phyloP scores from a whole-genome alignment of 2,888 invertebrate species.

The Brachypalpus laphriformis region DNA sequence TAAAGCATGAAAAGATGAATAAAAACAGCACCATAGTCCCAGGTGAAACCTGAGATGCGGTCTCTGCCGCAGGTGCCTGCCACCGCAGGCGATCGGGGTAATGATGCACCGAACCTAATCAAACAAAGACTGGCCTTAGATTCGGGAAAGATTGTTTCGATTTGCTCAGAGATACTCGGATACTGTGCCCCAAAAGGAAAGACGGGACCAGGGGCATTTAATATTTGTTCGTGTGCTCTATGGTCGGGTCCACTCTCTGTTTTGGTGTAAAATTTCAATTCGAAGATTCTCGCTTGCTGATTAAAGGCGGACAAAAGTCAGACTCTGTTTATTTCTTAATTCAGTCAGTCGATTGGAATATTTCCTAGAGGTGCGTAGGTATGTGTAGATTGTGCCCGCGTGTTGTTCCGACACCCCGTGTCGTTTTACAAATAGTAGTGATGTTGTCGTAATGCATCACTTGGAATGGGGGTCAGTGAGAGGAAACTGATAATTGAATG shows the following conservation, averaged over 20 bases:
- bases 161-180: conserved; percentile 28
- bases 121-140: conserved; percentile 39
- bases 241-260: neutral
- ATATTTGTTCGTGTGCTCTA: neutral
- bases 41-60: conserved; percentile 14
- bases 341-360: neutral
- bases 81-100: conserved; percentile 21
- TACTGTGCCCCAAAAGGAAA: conserved; percentile 40
- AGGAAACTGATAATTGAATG: conserved; percentile 39
- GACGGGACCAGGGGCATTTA: neutral
- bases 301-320: conserved; percentile 22
- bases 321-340: conserved; percentile 46
- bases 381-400: neutral
- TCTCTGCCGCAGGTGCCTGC: neutral
- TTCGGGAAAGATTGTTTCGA: conserved; percentile 39
- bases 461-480: conserved; percentile 60
- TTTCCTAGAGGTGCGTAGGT: conserved; percentile 33
- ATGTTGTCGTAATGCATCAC: conserved; percentile 24
- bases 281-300: conserved; percentile 15
- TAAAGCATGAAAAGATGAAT: conserved; percentile 1
- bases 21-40: neutral
- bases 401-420: conserved; percentile 15
- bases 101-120: conserved; percentile 43
- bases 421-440: neutral
- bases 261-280: neutral